These are phyloP conservation scores for Dysidea cf. avara DNA, from an alignment of 37 sponge, comb jelly and placozoan genomes.

Conservation along the genomic window DNA sequence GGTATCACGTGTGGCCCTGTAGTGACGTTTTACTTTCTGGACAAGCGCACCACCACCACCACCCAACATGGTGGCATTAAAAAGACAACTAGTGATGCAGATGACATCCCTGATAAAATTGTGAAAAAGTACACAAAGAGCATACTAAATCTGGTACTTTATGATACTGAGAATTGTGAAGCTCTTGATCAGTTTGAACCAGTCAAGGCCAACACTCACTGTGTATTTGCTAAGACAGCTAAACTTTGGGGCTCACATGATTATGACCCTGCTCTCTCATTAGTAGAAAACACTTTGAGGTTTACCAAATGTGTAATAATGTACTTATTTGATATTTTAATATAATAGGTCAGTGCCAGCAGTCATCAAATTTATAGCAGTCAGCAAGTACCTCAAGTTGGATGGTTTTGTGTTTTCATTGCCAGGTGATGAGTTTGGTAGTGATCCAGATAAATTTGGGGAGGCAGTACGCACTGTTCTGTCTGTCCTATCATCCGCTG, in stretches of 20 bases:
- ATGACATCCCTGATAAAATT: constrained; percentile 25
- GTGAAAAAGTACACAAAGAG: constrained; percentile 26
- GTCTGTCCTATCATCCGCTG: constrained; percentile 62
- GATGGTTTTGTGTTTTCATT: constrained; percentile 87
- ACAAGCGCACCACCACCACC: too few relatives aligned
- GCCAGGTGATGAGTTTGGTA: constrained; percentile 60
- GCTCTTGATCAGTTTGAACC: constrained; percentile 66
- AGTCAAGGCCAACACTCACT: constrained; percentile 66
- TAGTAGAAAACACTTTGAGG: constrained; percentile 33
- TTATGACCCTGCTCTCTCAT: constrained; percentile 38
- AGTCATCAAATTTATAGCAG: constrained; percentile 64
- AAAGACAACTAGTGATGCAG: constrained; percentile 32
- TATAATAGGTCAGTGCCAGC: constrained; percentile 63
- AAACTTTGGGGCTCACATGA: constrained; percentile 70
- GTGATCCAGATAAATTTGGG: constrained; percentile 56
- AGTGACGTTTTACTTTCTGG: too few relatives aligned
- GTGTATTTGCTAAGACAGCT: constrained; percentile 72
- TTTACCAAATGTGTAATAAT: constrained; percentile 11
- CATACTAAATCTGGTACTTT: constrained; percentile 59
- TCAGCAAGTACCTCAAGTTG: constrained; percentile 43
- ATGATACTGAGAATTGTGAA: constrained; percentile 61
- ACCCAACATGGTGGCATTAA: not conserved
- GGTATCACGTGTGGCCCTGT: too few relatives aligned
- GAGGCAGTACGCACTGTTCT: constrained; percentile 63
- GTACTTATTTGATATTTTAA: not conserved